phyloP scores from a whole-genome alignment of 2,113 vertebrate genomes.

The Petrocephalus zakoni region DNA sequence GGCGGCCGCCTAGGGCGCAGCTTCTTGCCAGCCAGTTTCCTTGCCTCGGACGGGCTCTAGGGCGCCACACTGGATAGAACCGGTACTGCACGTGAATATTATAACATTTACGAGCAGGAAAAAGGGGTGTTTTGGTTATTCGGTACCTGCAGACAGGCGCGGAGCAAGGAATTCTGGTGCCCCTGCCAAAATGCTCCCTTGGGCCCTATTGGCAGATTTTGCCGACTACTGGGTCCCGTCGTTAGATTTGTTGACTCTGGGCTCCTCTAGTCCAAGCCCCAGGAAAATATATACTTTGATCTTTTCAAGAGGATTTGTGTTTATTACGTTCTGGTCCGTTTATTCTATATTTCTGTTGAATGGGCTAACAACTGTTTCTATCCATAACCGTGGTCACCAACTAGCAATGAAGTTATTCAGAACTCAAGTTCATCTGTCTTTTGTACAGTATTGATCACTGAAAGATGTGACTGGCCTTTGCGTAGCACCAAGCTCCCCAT shows the following conservation, averaged over 20 bases:
- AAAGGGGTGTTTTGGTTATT: background rate
- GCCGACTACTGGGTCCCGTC: too few species aligned
- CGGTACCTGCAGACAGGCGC: background rate
- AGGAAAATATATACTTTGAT: too few species aligned
- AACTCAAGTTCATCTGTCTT: too few species aligned
- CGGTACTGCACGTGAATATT: background rate
- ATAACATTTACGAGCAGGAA: background rate
- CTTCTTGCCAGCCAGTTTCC: background rate
- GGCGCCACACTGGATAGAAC: background rate
- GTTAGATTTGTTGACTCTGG: too few species aligned
- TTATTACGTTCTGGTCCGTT: background rate
- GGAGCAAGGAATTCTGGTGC: background rate
- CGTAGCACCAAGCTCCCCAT: background rate
- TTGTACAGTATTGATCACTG: background rate
- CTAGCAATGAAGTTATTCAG: background rate
- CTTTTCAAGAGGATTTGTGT: background rate
- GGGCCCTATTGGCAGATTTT: too few species aligned
- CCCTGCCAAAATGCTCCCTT: background rate
- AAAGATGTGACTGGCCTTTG: background rate
- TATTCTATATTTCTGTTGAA: background rate
- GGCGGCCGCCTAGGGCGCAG: background rate
- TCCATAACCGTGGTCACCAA: background rate
- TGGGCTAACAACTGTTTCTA: background rate
- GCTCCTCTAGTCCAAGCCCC: too few species aligned
- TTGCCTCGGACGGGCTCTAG: background rate